Percentiles rank a stretch among this genome's conserved stretches.
Conservation (phyloP, 2,888 invertebrate genomes). For the Megaustenia siamemsis region DNA sequence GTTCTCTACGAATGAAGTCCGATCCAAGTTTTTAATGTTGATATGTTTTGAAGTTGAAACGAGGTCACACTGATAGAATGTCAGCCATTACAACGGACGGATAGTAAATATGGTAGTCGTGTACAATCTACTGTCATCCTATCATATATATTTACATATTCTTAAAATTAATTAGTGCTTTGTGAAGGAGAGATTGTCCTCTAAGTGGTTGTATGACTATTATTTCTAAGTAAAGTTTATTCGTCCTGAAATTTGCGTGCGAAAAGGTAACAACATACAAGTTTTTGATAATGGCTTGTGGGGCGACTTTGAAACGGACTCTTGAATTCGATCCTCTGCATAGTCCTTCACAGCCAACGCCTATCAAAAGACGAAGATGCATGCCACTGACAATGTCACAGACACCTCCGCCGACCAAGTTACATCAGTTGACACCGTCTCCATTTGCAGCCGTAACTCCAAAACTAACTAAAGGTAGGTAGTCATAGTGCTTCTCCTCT, state of each 20-base stretch:
- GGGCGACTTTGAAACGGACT: slow-evolving; percentile 94
- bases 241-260: neutral
- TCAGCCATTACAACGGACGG: slow-evolving; percentile 36
- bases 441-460: slow-evolving; percentile 91
- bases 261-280: slow-evolving; percentile 28
- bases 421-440: slow-evolving; percentile 85
- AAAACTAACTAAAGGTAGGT: slow-evolving; percentile 92
- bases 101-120: neutral
- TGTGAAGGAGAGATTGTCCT: neutral
- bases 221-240: neutral
- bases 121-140: slow-evolving; percentile 38
- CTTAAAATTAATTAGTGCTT: neutral
- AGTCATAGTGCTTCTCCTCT: no score
- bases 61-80: slow-evolving; percentile 19
- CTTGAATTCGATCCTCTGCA: slow-evolving; percentile 96
- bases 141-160: neutral
- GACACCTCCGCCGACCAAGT: slow-evolving; percentile 81
- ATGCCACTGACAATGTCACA: slow-evolving; percentile 89
- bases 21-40: neutral
- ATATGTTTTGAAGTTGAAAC: slow-evolving; percentile 31
- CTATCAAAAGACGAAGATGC: slow-evolving; percentile 91
- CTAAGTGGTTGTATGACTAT: neutral
- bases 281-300: slow-evolving; percentile 89
- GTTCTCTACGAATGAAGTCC: no score
- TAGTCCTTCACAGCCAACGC: slow-evolving; percentile 86